Conservation (phyloP, 2,888 invertebrate species). For the Palloptera scutellata region DNA sequence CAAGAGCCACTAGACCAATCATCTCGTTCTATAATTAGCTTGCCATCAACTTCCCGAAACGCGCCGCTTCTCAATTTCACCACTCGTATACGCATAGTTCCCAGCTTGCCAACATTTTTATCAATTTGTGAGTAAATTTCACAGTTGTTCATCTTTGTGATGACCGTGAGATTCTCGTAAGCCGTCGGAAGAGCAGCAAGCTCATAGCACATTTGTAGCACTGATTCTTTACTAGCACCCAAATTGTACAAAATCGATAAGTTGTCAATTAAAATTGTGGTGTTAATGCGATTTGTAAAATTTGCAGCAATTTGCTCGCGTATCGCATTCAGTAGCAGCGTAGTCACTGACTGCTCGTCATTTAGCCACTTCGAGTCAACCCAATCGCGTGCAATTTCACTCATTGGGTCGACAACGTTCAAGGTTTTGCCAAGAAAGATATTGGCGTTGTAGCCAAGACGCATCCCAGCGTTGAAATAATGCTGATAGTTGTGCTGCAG, state of each 20-base stretch:
- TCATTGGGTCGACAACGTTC: conserved; percentile 67
- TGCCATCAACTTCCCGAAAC: conserved; percentile 78
- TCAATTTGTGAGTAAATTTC: conserved; percentile 70
- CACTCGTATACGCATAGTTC: conserved; percentile 71
- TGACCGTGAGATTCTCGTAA: conserved; percentile 64
- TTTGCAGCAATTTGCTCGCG: conserved; percentile 48
- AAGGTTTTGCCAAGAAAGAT: conserved; percentile 66
- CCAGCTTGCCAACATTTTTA: conserved; percentile 71
- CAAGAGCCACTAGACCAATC: conserved; percentile 36
- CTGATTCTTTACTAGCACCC: conserved; percentile 56
- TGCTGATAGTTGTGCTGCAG: conserved; percentile 77
- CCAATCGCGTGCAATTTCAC: conserved; percentile 64
- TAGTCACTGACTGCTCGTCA: conserved; percentile 59
- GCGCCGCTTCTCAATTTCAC: conserved; percentile 76
- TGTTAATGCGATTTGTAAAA: conserved; percentile 56
- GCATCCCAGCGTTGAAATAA: conserved; percentile 77
- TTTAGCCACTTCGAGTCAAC: conserved; percentile 56
- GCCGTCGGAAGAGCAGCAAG: conserved; percentile 50
- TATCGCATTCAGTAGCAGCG: conserved; percentile 49
- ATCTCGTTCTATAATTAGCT: conserved; percentile 63
- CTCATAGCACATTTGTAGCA: conserved; percentile 53
- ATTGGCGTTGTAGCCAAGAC: conserved; percentile 76
- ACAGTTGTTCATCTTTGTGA: conserved; percentile 70
- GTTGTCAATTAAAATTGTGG: conserved; percentile 76
- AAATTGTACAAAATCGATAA: conserved; percentile 76